Base-by-base conservation (phyloP, 92 coral and sea anemone species). In the Heliopora coerulea region DNA sequence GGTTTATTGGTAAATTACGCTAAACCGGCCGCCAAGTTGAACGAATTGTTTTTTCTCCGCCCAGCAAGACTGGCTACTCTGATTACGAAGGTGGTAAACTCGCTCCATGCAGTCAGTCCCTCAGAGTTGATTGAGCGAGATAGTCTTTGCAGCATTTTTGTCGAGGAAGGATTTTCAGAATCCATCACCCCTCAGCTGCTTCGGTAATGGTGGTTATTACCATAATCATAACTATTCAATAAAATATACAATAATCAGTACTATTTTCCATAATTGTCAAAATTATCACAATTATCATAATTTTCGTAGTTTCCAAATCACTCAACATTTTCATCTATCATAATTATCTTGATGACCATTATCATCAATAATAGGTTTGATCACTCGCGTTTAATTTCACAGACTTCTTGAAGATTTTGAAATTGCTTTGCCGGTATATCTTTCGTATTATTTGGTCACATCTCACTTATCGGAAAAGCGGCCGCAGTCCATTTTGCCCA, bases 1-100 rank as follows among this genome's bases (percentile, higher is more conserved):
- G 98, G 98, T 57, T 85, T 93, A 0, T 65, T 90, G 28, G 82
- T 95, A 26, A 88, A 95, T 70, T 82, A 78, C 32, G 99, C 89
- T 17, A 89, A 95, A 52, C 99, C 99, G 3, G 83, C 88, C 18
- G 82, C 88, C 50, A 92, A 86, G 62, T 60, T 95, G 75, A 86
- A 80, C 39, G 91, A 90, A 56, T 54, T 90, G 20, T 89, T 85
- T 82, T 95, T 95, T 52, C 81, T 85, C 4, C 83, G 80, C 15
- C 99, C 99, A 12, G 82, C 85, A 37, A 90, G 96, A 91, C 80
- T 95, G 48, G 87, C 86, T 62, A 85, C 89, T 54, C 56, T 86
- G 82, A 73, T 88, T 24, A 86, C 95, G 20, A 82, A 87, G 42
- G 82, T 88, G 13, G 85, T 80, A 14, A 52, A 83, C 26, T 62